A percentile compares a stretch with the other conserved stretches of the same genome.
Evolutionary conservation across 2,113 vertebrate genomes (phyloP).

Genomic region (Engraulis encrasicolus): DNA sequence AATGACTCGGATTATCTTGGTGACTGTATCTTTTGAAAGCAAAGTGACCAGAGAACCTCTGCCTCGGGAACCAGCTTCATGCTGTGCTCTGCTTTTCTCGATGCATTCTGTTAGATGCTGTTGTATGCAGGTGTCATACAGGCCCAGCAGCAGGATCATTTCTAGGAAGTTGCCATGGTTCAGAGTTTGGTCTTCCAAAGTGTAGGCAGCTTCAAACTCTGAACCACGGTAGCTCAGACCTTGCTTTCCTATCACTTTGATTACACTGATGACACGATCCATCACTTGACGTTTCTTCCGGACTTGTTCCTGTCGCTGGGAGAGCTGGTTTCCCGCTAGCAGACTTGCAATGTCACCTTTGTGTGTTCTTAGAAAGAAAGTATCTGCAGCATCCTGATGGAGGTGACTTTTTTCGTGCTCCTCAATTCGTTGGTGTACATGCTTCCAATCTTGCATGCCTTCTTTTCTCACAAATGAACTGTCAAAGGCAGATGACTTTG

Average conservation of each 20-base stretch:
- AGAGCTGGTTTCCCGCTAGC: background rate
- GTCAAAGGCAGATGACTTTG: background rate
- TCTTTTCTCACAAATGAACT: background rate
- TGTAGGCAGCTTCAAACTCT: background rate
- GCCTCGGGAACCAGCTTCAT: background rate
- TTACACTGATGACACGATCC: background rate
- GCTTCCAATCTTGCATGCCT: too few relatives aligned
- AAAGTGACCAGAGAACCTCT: background rate
- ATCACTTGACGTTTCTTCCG: background rate
- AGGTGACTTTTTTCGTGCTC: background rate
- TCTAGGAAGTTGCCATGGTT: background rate
- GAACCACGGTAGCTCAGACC: background rate
- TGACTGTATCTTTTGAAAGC: background rate
- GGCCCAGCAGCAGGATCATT: background rate
- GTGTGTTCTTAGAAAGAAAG: background rate
- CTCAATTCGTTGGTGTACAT: background rate
- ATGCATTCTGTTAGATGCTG: background rate
- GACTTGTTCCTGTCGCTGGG: conserved; percentile 4
- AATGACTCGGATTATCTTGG: background rate
- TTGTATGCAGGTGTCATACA: background rate
- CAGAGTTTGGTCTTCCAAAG: background rate
- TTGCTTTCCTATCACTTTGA: background rate
- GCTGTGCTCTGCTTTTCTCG: too few relatives aligned
- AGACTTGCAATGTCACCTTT: background rate
- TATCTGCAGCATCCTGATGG: background rate